A percentile compares a stretch with the other conserved stretches of the same genome.
Evolutionary conservation across 2,888 invertebrate genomes (phyloP).

Genomic region (Nephrotoma flavescens): DNA sequence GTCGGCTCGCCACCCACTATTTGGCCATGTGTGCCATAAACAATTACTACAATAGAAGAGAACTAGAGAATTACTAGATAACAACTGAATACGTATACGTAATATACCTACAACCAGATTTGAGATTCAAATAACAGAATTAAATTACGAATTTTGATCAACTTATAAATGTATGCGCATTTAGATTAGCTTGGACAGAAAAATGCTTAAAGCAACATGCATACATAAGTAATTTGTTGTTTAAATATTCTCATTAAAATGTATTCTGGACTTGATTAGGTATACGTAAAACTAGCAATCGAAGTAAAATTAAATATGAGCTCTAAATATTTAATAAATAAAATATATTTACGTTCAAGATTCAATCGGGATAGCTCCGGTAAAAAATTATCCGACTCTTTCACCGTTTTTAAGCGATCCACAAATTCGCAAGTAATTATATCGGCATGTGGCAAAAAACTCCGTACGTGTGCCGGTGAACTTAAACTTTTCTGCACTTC

Average conservation of each 20-base stretch:
- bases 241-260: neutral
- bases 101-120: neutral
- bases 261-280: neutral
- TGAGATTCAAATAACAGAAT: neutral
- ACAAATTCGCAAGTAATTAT: slow-evolving; percentile 50
- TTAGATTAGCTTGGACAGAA: neutral
- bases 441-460: slow-evolving; percentile 50
- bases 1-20: too few species aligned
- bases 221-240: neutral
- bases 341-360: slow-evolving; percentile 52
- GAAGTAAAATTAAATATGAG: neutral
- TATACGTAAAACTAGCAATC: neutral
- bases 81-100: too few species aligned
- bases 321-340: neutral
- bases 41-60: too few species aligned
- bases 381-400: slow-evolving; percentile 42
- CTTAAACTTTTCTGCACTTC: slow-evolving; percentile 68
- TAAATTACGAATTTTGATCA: neutral
- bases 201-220: too few species aligned
- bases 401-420: slow-evolving; percentile 19
- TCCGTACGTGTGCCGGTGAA: slow-evolving; percentile 51
- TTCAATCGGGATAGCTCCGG: slow-evolving; percentile 55
- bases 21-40: too few species aligned
- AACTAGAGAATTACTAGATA: too few species aligned
- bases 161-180: neutral